phyloP scores from a whole-genome alignment of 1,140 invertebrate species.

The Eurosta solidaginis region DNA sequence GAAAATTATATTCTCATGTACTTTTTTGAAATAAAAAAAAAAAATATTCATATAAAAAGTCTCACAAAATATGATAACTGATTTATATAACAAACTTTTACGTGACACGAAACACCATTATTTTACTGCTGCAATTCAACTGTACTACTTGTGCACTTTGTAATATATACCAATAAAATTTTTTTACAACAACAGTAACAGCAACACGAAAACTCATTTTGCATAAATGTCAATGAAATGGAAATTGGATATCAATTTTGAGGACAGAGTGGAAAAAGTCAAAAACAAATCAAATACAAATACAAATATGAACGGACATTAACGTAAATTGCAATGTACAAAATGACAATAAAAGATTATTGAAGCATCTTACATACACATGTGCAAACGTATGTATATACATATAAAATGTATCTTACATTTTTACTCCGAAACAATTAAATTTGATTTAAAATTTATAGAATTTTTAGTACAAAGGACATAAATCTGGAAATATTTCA shows the following conservation, averaged over 20 bases:
- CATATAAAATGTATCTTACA: background rate
- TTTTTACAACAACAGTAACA: background rate
- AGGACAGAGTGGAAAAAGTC: constrained; percentile 2
- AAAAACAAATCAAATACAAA: background rate
- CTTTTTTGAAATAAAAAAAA: no score
- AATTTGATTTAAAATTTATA: constrained; percentile 14
- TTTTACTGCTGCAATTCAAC: constrained; percentile 21
- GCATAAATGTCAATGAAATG: constrained; percentile 18
- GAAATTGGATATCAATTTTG: constrained; percentile 24
- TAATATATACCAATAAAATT: background rate
- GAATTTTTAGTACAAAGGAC: constrained; percentile 8
- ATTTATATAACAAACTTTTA: background rate
- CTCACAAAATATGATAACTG: constrained; percentile 14
- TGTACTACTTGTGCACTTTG: no score
- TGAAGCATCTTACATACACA: background rate
- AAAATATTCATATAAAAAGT: no score
- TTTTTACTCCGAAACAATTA: no score
- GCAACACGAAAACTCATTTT: no score
- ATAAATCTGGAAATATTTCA: background rate
- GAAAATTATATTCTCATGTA: no score
- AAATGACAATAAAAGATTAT: background rate
- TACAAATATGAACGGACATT: background rate
- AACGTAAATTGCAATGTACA: background rate
- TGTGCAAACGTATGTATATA: background rate
- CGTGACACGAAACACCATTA: background rate